Percentiles rank a stretch among this genome's conserved stretches.
phyloP scores from a whole-genome alignment of 2,797 vertebrate species.

The Danionella dracula region DNA sequence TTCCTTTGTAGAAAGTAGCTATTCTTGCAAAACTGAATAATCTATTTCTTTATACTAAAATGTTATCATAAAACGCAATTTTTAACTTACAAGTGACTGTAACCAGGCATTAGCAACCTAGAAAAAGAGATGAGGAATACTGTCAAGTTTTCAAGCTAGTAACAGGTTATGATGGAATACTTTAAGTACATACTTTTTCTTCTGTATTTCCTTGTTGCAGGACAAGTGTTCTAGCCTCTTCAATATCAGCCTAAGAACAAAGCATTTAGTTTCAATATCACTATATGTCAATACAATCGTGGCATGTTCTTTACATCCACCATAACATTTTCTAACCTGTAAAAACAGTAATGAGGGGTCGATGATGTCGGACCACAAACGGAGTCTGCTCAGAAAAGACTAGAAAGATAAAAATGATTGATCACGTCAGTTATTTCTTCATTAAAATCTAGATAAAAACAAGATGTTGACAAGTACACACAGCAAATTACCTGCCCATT shows the following conservation, averaged over 20 bases:
- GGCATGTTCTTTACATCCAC: too few relatives aligned
- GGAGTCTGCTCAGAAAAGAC: conserved; percentile 59
- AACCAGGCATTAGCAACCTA: conserved; percentile 49
- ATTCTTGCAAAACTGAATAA: too few relatives aligned
- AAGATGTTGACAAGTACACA: background rate
- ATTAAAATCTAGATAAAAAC: background rate
- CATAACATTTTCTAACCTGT: conserved; percentile 57
- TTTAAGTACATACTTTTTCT: conserved; percentile 48
- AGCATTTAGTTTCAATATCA: too few relatives aligned
- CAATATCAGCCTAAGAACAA: conserved; percentile 58
- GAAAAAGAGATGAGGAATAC: conserved; percentile 5
- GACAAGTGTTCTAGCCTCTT: conserved; percentile 48
- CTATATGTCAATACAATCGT: too few relatives aligned
- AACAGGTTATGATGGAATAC: background rate
- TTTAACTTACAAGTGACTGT: conserved; percentile 62
- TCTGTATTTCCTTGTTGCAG: conserved; percentile 28
- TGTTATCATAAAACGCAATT: too few relatives aligned
- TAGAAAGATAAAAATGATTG: conserved; percentile 25
- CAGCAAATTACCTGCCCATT: conserved; percentile 59
- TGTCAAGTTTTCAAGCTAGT: background rate
- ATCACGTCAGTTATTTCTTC: background rate
- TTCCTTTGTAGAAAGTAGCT: too few relatives aligned
- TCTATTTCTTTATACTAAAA: too few relatives aligned
- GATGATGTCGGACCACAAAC: conserved; percentile 60
- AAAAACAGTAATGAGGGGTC: conserved; percentile 55